Percentiles rank a stretch among this genome's conserved stretches.
Evolutionary conservation across 2,113 vertebrate species (phyloP).

Genomic region (Ciconia boyciana): DNA sequence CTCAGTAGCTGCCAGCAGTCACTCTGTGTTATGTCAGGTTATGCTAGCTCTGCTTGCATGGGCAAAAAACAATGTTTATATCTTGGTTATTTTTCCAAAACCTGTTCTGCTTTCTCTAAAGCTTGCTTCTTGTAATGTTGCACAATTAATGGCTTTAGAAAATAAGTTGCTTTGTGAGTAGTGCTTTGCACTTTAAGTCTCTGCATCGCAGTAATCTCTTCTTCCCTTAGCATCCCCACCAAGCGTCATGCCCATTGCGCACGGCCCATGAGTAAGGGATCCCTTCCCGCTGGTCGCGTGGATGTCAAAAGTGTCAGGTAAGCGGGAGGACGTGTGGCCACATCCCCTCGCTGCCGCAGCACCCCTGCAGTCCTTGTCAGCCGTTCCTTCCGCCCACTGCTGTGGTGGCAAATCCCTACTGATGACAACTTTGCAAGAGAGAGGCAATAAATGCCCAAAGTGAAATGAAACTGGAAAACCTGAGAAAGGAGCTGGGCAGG

Average conservation of each 20-base stretch:
- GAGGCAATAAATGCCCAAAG: not conserved
- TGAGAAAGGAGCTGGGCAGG: not conserved
- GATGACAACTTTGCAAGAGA: not conserved
- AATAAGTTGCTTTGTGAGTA: not conserved
- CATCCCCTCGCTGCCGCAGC: not conserved
- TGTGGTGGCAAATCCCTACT: not conserved
- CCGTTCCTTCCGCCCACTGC: not conserved
- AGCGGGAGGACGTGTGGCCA: rapidly evolving
- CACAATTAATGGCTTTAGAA: not conserved
- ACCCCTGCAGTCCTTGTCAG: not conserved
- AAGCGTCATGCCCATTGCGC: too few relatives aligned
- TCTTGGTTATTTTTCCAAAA: not conserved
- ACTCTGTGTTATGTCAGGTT: not conserved
- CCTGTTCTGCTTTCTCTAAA: not conserved
- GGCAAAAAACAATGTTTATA: not conserved
- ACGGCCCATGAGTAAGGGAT: too few relatives aligned
- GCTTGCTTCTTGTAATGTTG: not conserved
- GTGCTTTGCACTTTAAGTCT: not conserved
- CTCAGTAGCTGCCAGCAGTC: not conserved
- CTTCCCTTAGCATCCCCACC: not conserved
- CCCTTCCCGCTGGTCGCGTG: not conserved
- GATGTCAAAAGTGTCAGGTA: not conserved
- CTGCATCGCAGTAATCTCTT: not conserved
- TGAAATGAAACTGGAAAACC: not conserved
- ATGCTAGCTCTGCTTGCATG: not conserved